These are phyloP conservation scores for Crotalus viridis DNA, from an alignment of 2,113 vertebrate genomes.

Conservation along the genomic window DNA sequence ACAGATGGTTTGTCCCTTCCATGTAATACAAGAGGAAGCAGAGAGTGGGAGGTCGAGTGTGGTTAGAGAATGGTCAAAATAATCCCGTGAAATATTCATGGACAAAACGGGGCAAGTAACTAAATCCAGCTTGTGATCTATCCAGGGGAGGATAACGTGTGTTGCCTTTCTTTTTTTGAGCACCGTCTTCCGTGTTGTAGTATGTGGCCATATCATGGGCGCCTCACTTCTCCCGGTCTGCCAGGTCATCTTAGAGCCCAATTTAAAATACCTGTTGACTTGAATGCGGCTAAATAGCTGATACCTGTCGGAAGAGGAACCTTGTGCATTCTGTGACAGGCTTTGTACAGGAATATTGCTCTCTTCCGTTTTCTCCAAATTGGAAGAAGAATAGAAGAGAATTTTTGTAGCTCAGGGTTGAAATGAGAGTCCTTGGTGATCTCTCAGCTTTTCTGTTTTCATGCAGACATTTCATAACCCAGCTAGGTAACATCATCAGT, in stretches of 20 bases:
- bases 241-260: not conserved
- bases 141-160: not conserved
- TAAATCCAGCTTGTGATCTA: constrained; percentile 44
- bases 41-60: constrained; percentile 33
- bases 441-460: too few species aligned
- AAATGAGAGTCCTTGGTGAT: too few species aligned
- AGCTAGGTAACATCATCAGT: too few species aligned
- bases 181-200: not conserved
- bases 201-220: not conserved
- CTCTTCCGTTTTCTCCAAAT: too few species aligned
- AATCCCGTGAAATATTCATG: constrained; percentile 61
- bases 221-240: not conserved
- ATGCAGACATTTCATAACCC: too few species aligned
- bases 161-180: not conserved
- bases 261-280: not conserved
- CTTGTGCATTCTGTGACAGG: not conserved
- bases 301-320: not conserved
- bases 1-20: constrained; percentile 56
- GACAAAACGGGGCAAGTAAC: constrained; percentile 47
- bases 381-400: too few species aligned
- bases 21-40: constrained; percentile 52
- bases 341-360: not conserved
- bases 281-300: not conserved
- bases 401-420: too few species aligned
- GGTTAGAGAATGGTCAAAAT: constrained; percentile 50